phyloP scores from a whole-genome alignment of 2,797 vertebrate genomes.

The Mastacembelus armatus region DNA sequence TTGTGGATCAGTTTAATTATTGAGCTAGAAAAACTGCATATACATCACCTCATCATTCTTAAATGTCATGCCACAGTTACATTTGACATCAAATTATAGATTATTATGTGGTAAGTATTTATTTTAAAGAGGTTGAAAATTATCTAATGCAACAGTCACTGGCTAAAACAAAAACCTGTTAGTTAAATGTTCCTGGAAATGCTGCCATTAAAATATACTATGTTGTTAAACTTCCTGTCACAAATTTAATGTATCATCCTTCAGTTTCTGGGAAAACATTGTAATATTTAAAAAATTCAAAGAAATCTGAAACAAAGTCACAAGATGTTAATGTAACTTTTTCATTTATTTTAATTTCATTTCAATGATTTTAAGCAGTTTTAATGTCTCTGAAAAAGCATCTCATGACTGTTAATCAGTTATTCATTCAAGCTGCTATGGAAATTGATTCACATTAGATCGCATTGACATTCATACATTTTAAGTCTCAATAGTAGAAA shows the following conservation, averaged over 20 bases:
- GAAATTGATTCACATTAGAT: conserved; percentile 82
- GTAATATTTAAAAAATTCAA: no score
- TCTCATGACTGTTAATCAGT: conserved; percentile 77
- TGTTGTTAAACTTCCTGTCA: conserved; percentile 27
- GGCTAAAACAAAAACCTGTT: conserved; percentile 14
- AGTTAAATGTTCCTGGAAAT: no score
- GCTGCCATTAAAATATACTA: conserved; percentile 14
- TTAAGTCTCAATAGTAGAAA: conserved; percentile 85
- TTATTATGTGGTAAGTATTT: conserved; percentile 29
- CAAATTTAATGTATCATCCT: no score
- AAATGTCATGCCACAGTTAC: conserved; percentile 50
- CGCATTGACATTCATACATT: conserved; percentile 84
- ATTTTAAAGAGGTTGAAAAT: conserved; percentile 3
- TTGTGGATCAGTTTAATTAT: conserved; percentile 21
- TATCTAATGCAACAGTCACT: background rate
- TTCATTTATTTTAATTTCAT: conserved; percentile 82
- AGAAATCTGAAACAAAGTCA: conserved; percentile 56
- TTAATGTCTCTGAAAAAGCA: conserved; percentile 80
- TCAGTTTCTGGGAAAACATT: conserved; percentile 38
- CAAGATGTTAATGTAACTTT: conserved; percentile 69
- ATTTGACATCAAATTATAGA: conserved; percentile 49
- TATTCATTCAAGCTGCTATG: conserved; percentile 83
- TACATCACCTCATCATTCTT: conserved; percentile 35
- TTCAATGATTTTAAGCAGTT: conserved; percentile 80
- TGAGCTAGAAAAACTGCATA: background rate